Evolutionary conservation across 2,113 vertebrate species (phyloP).

Genomic region (Hydropotes inermis): DNA sequence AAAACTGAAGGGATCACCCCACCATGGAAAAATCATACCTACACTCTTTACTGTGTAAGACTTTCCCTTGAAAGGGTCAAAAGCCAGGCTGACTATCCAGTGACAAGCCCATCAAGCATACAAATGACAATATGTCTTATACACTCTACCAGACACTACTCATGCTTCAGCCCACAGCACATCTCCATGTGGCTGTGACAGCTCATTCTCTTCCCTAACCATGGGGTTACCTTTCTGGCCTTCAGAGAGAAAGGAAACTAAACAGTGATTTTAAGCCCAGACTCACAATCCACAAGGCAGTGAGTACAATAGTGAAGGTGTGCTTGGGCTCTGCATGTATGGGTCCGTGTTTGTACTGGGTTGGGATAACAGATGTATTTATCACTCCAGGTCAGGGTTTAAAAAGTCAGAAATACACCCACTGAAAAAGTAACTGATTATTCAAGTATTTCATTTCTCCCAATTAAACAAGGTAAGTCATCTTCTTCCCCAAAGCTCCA

Average conservation of each 20-base stretch:
- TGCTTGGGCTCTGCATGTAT: background rate
- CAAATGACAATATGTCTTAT: constrained; percentile 62
- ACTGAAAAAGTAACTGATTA: constrained; percentile 57
- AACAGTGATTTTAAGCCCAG: background rate
- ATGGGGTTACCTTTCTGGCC: constrained; percentile 33
- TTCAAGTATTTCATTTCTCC: constrained; percentile 38
- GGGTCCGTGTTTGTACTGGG: background rate
- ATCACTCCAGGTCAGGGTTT: background rate
- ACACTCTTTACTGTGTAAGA: background rate
- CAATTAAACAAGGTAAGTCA: background rate
- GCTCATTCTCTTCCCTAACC: constrained; percentile 65
- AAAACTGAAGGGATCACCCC: background rate
- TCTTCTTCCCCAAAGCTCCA: constrained; percentile 20
- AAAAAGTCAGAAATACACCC: background rate
- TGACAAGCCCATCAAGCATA: background rate
- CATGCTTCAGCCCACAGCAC: background rate
- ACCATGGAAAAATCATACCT: background rate
- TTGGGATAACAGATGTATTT: background rate
- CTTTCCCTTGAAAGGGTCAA: background rate
- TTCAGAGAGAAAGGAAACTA: constrained; percentile 37
- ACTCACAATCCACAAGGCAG: background rate
- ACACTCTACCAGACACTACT: constrained; percentile 53
- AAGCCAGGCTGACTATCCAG: background rate
- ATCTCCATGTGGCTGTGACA: constrained; percentile 21
- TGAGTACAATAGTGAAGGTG: background rate